Percentiles rank a stretch among this genome's conserved stretches.
Evolutionary conservation across 1,140 invertebrate species (phyloP).

Genomic region (Drosophila kepulauana): DNA sequence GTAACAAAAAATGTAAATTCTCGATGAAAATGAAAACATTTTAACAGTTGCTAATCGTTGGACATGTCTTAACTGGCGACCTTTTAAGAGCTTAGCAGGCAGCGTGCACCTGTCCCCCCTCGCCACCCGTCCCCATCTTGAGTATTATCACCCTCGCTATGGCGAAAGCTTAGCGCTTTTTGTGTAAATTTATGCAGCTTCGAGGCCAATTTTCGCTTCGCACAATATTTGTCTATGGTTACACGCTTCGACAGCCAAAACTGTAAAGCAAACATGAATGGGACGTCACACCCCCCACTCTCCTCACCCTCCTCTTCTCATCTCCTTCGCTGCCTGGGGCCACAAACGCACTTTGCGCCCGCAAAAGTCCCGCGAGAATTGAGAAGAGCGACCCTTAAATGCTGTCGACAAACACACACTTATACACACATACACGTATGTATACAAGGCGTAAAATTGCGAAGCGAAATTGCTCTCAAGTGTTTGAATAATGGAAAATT

Average conservation of each 20-base stretch:
- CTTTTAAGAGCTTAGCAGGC: conserved; percentile 74
- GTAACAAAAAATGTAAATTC: conserved; percentile 36
- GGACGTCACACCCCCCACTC: conserved; percentile 25
- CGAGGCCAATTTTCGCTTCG: conserved; percentile 68
- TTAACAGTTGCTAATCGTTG: conserved; percentile 54
- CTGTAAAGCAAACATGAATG: conserved; percentile 78
- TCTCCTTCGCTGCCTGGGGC: conserved; percentile 33
- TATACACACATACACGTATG: background rate
- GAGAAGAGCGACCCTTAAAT: conserved; percentile 46
- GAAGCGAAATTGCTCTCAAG: conserved; percentile 60
- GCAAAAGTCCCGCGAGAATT: conserved; percentile 69
- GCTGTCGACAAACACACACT: conserved; percentile 34
- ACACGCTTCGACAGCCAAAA: conserved; percentile 83
- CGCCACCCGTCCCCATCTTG: background rate
- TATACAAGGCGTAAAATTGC: conserved; percentile 45
- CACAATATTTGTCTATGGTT: conserved; percentile 80
- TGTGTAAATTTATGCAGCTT: conserved; percentile 83
- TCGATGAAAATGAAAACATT: conserved; percentile 40
- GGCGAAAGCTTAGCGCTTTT: conserved; percentile 54
- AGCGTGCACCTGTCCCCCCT: conserved; percentile 57
- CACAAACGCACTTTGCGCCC: conserved; percentile 72
- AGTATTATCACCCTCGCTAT: conserved; percentile 4
- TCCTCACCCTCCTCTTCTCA: background rate
- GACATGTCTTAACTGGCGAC: conserved; percentile 53
- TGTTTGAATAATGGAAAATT: conserved; percentile 83